Evolutionary conservation across 1,140 invertebrate genomes (phyloP).

Genomic region (Epicauta chinensis): DNA sequence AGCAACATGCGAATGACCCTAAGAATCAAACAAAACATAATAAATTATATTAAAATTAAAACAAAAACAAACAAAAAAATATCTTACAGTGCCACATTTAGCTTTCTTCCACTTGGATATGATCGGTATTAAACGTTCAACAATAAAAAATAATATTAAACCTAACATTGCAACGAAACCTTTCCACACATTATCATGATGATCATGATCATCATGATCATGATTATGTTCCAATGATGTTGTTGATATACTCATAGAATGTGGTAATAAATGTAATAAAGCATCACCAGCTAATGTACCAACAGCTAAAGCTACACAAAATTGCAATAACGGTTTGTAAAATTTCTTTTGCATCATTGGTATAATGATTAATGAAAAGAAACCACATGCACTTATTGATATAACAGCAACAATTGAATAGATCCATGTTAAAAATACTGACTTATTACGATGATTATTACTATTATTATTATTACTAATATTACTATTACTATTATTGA

Average conservation of each 20-base stretch:
- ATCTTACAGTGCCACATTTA: conserved; percentile 50
- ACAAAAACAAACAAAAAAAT: conserved; percentile 26
- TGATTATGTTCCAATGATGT: conserved; percentile 26
- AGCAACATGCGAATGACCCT: conserved; percentile 29
- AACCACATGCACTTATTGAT: conserved; percentile 75
- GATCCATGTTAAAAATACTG: conserved; percentile 52
- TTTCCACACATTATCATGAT: conserved; percentile 65
- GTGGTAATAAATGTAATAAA: conserved; percentile 85
- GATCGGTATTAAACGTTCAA: conserved; percentile 73
- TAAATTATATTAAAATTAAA: background rate
- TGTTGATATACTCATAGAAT: conserved; percentile 55
- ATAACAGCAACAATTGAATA: conserved; percentile 75
- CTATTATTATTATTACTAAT: background rate
- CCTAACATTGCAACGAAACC: conserved; percentile 74
- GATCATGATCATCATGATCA: conserved; percentile 34
- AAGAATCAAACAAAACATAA: conserved; percentile 1
- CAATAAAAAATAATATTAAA: conserved; percentile 83
- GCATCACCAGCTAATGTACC: conserved; percentile 86
- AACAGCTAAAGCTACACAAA: conserved; percentile 85
- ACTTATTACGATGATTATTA: background rate
- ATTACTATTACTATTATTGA: background rate
- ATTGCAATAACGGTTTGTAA: conserved; percentile 86
- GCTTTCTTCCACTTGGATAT: conserved; percentile 72
- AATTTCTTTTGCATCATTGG: conserved; percentile 84
- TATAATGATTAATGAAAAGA: conserved; percentile 78